phyloP scores from a whole-genome alignment of 2,797 vertebrate species.

The Parauchenoglanis punctatus region DNA sequence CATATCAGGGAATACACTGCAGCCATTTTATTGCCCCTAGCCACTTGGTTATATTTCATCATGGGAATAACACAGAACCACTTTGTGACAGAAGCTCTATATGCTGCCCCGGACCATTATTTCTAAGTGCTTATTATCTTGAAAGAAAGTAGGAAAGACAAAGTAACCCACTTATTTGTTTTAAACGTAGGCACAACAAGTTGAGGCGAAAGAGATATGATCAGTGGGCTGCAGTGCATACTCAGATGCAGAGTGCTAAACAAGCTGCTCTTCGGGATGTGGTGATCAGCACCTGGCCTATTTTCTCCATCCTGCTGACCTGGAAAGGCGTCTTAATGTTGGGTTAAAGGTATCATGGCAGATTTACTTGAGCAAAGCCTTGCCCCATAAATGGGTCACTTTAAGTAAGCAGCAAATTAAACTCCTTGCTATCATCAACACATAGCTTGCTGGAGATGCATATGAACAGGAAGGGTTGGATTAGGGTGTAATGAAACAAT shows the following conservation, averaged over 20 bases:
- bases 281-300: constrained; percentile 70
- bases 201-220: constrained; percentile 14
- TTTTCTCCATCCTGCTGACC: constrained; percentile 63
- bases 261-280: constrained; percentile 9
- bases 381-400: constrained; percentile 38
- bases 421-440: not conserved
- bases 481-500: not conserved
- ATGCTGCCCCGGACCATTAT: constrained; percentile 7
- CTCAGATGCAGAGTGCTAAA: constrained; percentile 24
- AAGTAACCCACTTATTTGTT: constrained; percentile 39
- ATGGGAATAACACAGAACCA: constrained; percentile 8
- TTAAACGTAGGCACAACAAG: not conserved
- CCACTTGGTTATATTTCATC: constrained; percentile 23
- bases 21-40: constrained; percentile 29
- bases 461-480: not conserved
- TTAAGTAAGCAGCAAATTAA: constrained; percentile 15
- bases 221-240: not conserved
- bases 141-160: constrained; percentile 27
- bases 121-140: constrained; percentile 23
- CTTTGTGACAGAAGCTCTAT: constrained; percentile 7
- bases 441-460: not conserved
- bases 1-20: constrained; percentile 29
- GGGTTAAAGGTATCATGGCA: constrained; percentile 72
- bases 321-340: constrained; percentile 68
- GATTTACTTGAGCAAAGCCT: constrained; percentile 50